Base-by-base conservation (phyloP, 2,888 invertebrate species). In the Falcaria lacertinaria region DNA sequence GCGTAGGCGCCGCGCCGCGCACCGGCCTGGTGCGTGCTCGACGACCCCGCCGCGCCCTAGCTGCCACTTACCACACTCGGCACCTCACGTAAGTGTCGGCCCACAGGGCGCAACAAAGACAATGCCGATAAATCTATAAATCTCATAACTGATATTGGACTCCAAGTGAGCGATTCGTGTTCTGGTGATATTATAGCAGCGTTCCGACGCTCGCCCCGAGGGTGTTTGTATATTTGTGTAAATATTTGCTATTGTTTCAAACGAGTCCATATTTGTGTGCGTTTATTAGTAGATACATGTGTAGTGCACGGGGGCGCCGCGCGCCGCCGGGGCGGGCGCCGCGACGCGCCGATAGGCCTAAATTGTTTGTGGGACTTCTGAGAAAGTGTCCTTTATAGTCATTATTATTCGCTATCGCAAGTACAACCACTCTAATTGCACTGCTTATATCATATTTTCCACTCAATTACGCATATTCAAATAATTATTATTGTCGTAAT, bases 1-100 rank as follows among this genome's bases (percentile, higher is more conserved):
- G 95, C 96, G 91, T 96, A 96, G 95, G 92, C 78, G 65, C 70
- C 62, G 56, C 77, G 73, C 58, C 76, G 74, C 64, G 66, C 64
- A 47, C 67, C 70, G 42, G 50, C 71, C 52, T 79, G 81, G 79
- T 67, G 64, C 68, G 53, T 63, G 67, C 60, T 56, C 44, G 59
- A 58, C 49, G 54, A 52, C 39, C 61, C 58, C 52, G 52, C 69
- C 68, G 61, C 73, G 37, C 43, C 47, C 50, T 44, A 41, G 35
- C 38, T 35, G 39, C 50, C 39, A 44, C 45, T 33, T n/a, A 16
- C 16, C 42, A 11, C 28, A 28, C 28, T 11, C 28, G 28, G 11
- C 28, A 28, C 11, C 47, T n/a, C 48, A 53, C 52, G 57, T 57
- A 55, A 49, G 50, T 48, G 51, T 43, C 39, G 41, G 36, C 36